These are phyloP conservation scores for Orthosia incerta DNA, from an alignment of 2,888 invertebrate species.

Conservation along the genomic window DNA sequence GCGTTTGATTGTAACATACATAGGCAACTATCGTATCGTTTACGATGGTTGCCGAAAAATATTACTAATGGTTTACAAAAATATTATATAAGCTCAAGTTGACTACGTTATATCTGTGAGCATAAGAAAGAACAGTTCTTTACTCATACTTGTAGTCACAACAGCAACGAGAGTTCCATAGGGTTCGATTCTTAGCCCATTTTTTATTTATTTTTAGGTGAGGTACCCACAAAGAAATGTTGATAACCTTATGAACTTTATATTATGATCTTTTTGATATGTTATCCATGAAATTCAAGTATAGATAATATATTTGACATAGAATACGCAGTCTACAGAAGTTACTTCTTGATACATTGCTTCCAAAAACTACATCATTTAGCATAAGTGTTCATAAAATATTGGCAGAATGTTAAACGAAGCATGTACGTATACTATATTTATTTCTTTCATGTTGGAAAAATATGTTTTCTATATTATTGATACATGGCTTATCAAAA, in stretches of 20 bases:
- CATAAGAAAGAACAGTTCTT: background rate
- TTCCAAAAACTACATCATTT: background rate
- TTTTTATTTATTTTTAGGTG: background rate
- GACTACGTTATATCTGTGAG: background rate
- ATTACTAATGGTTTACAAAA: background rate
- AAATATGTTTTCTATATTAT: constrained; percentile 40
- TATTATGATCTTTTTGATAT: background rate
- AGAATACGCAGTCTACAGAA: background rate
- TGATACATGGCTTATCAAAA: constrained; percentile 49
- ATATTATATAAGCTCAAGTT: constrained; percentile 7
- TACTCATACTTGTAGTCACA: background rate
- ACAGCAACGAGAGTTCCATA: constrained; percentile 10
- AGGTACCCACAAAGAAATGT: background rate
- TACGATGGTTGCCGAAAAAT: background rate
- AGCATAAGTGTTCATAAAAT: constrained; percentile 3
- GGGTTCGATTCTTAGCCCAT: constrained; percentile 11
- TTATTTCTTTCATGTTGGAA: constrained; percentile 13
- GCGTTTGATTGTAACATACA: background rate
- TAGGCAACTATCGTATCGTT: no score
- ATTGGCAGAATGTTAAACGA: background rate
- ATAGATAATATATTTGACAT: background rate
- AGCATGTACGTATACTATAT: background rate
- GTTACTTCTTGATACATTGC: background rate
- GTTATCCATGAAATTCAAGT: background rate
- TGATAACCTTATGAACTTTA: background rate